These are phyloP conservation scores for Coluber constrictor DNA, from an alignment of 2,797 vertebrate genomes.

Conservation along the genomic window DNA sequence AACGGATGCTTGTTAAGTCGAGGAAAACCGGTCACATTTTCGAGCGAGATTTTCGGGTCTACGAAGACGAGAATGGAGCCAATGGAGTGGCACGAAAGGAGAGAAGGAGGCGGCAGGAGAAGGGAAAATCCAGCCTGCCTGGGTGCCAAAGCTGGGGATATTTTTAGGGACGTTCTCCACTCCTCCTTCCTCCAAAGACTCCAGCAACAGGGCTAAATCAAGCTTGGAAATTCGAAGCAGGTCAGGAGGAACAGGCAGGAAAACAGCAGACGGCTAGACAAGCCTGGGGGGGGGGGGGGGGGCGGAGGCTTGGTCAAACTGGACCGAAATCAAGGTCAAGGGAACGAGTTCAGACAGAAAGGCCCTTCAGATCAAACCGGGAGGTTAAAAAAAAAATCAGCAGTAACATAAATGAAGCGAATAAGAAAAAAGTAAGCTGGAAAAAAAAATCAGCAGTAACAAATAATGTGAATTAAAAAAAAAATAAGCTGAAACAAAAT, in stretches of 20 bases:
- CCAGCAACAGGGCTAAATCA: slow-evolving; percentile 69
- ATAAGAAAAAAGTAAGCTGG: not conserved
- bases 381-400: too few relatives aligned
- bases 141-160: slow-evolving; percentile 52
- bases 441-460: too few relatives aligned
- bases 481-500: too few relatives aligned
- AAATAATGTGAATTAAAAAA: too few relatives aligned
- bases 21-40: too few relatives aligned
- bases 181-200: slow-evolving; percentile 58
- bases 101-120: slow-evolving; percentile 16
- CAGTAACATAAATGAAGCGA: not conserved
- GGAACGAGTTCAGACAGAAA: not conserved
- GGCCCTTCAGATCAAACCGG: not conserved
- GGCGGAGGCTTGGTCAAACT: not conserved
- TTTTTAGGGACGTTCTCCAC: slow-evolving; percentile 66
- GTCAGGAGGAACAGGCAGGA: slow-evolving; percentile 29
- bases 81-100: slow-evolving; percentile 24
- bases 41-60: too few relatives aligned
- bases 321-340: not conserved
- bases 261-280: slow-evolving; percentile 39
- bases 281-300: too few relatives aligned
- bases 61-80: too few relatives aligned
- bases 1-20: too few relatives aligned
- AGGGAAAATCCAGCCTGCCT: slow-evolving; percentile 49
- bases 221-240: slow-evolving; percentile 62